Evolutionary conservation across 2,888 invertebrate genomes (phyloP).

Genomic region (Caenorhabditis drosophilae): DNA sequence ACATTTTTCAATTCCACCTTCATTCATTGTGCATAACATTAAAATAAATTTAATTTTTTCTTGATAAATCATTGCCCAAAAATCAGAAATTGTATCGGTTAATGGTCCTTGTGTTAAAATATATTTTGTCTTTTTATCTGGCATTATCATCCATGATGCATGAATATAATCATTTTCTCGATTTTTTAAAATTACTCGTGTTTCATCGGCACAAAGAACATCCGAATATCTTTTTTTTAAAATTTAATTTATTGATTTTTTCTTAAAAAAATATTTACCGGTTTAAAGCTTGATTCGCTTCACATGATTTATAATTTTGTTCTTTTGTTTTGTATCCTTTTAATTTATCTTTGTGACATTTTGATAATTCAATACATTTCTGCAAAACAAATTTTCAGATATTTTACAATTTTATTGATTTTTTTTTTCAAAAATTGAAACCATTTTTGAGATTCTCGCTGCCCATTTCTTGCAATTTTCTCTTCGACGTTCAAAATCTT

Average conservation of each 20-base stretch:
- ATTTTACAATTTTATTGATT: too few species aligned
- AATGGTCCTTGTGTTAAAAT: constrained; percentile 80
- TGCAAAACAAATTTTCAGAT: too few species aligned
- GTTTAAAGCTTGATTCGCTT: constrained; percentile 26
- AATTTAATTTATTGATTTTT: too few species aligned
- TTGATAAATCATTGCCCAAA: constrained; percentile 97
- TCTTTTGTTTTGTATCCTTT: constrained; percentile 31
- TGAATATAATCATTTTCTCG: constrained; percentile 55
- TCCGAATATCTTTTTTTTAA: constrained; percentile 41
- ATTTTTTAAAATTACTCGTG: constrained; percentile 49
- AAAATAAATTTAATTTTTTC: constrained; percentile 43
- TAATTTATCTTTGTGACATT: constrained; percentile 25
- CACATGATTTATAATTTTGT: constrained; percentile 26
- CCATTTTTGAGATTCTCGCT: too few species aligned
- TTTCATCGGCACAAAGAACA: constrained; percentile 45
- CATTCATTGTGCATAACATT: constrained; percentile 39
- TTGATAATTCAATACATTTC: constrained; percentile 23
- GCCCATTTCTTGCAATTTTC: too few species aligned
- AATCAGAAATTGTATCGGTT: constrained; percentile 86
- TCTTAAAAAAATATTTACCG: too few species aligned
- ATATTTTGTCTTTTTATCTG: constrained; percentile 35
- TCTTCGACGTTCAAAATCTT: too few species aligned
- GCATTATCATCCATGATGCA: constrained; percentile 48
- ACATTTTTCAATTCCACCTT: constrained; percentile 43
- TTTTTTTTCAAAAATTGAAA: too few species aligned